Conservation (phyloP, 2,888 invertebrate species). For the Bedellia somnulentella region DNA sequence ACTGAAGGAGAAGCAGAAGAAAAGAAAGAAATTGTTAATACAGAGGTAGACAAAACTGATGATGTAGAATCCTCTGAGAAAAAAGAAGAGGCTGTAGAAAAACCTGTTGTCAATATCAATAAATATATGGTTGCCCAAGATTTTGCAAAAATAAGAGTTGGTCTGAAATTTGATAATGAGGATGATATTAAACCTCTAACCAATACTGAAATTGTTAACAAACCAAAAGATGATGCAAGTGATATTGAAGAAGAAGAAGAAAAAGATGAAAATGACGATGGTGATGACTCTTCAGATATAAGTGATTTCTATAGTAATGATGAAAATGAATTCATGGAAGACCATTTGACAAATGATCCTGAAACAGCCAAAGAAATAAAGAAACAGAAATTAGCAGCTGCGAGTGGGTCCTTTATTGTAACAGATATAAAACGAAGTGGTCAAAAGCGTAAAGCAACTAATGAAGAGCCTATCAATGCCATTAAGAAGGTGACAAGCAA, state of each 20-base stretch:
- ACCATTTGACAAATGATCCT: conserved; percentile 42
- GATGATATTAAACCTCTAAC: conserved; percentile 65
- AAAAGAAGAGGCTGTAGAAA: conserved; percentile 18
- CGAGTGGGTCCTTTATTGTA: conserved; percentile 56
- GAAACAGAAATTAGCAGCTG: conserved; percentile 45
- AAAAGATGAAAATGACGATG: conserved; percentile 28
- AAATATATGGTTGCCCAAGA: conserved; percentile 71
- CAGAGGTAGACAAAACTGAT: conserved; percentile 17
- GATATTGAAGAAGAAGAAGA: conserved; percentile 33
- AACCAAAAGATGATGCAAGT: conserved; percentile 24
- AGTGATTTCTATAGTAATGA: conserved; percentile 71
- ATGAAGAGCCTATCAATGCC: conserved; percentile 14
- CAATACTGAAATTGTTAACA: conserved; percentile 20
- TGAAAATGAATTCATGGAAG: conserved; percentile 43
- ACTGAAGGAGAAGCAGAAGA: conserved; percentile 16
- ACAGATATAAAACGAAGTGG: conserved; percentile 47
- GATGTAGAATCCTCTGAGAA: conserved; percentile 28
- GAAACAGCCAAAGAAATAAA: conserved; percentile 49
- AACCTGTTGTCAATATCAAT: conserved; percentile 32
- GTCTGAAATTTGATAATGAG: conserved; percentile 65
- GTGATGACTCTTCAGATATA: conserved; percentile 64
- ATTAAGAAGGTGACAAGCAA: conserved; percentile 71
- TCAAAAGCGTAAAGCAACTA: conserved; percentile 26
- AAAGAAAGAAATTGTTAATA: conserved; percentile 9
- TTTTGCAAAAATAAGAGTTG: conserved; percentile 78